Evolutionary conservation across 1,140 invertebrate species (phyloP), one percentile per base, ranked within the genome.

Genomic region (Venturia canescens): DNA sequence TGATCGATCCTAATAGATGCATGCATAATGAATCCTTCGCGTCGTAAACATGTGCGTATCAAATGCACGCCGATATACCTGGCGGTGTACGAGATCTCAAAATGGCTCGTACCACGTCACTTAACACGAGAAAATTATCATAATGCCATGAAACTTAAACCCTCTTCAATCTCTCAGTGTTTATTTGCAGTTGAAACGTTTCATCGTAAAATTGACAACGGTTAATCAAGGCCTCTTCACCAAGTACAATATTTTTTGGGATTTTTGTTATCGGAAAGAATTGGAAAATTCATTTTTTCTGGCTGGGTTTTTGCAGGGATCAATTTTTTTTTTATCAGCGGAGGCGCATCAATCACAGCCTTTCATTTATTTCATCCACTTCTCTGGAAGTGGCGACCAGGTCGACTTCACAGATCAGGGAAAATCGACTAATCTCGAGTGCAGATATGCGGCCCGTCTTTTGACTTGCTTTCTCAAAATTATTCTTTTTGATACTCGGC

Each of bases 1-100:
- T 87, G 90, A 90, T 91, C 87, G 89, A 90, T 89, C 84, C 83
- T 88, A 89, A 90, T 90, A 89, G 86, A 88, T 83, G 84, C 79
- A 67, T 84, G 85, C 81, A 88, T 89, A 89, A 90, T 88, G 86
- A 90, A 83, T 80, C 29, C 57, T 31, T 75, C 38, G 11, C 29
- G 23, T 77, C 11, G 11, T 53, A 53, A 29, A 67, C 26, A 53
- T 81, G 67, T 75, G 80, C 66, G 78, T 81, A 66, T 82, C 81
- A 84, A 83, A 86, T 83, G 81, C 81, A 85, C 71, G 82, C 53
- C 76, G 69, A 76, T 76, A 57, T n/a, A n/a, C n/a, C 50, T 27
- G 31, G 74, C n/a, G 34, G 34, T n/a, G 23, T 4, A 44, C 50
- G 50, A 48, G 18, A 71, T 71, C 31, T 48, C 69, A 71, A 71